Conservation (phyloP, 2,797 vertebrate genomes). For the Meriones psammophilus region DNA sequence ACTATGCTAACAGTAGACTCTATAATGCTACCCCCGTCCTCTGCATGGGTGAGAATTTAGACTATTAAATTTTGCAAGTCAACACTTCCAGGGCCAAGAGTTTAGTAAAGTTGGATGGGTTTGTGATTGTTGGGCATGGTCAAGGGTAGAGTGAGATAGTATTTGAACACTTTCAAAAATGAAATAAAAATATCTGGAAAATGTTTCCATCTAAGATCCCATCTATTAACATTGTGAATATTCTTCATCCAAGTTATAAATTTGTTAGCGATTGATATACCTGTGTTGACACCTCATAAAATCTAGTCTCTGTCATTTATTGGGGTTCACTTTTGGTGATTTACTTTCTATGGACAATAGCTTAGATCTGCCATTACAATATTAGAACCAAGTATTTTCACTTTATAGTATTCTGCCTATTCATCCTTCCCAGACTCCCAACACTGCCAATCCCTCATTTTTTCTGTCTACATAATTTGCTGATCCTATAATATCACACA, state of each 20-base stretch:
- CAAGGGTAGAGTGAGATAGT: background rate
- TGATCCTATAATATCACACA: background rate
- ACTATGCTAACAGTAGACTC: slow-evolving; percentile 32
- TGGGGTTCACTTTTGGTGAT: background rate
- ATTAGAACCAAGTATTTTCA: background rate
- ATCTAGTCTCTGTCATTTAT: background rate
- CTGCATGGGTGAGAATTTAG: background rate
- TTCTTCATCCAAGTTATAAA: background rate
- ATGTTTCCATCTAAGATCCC: background rate
- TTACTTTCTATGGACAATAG: background rate
- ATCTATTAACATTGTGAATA: background rate
- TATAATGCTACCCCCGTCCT: background rate
- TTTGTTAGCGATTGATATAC: background rate
- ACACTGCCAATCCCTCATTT: background rate
- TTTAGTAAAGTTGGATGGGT: background rate
- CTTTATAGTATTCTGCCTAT: background rate
- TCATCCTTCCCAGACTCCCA: background rate
- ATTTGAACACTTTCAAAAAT: slow-evolving; percentile 28
- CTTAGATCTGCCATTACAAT: background rate
- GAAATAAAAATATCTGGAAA: slow-evolving; percentile 19
- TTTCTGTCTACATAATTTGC: background rate
- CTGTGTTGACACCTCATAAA: background rate
- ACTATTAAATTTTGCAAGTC: slow-evolving; percentile 34
- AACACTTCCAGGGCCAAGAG: background rate
- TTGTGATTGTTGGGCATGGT: background rate